Base-by-base conservation (phyloP, 2,888 invertebrate species). In the Drosophila kambysellisi region DNA sequence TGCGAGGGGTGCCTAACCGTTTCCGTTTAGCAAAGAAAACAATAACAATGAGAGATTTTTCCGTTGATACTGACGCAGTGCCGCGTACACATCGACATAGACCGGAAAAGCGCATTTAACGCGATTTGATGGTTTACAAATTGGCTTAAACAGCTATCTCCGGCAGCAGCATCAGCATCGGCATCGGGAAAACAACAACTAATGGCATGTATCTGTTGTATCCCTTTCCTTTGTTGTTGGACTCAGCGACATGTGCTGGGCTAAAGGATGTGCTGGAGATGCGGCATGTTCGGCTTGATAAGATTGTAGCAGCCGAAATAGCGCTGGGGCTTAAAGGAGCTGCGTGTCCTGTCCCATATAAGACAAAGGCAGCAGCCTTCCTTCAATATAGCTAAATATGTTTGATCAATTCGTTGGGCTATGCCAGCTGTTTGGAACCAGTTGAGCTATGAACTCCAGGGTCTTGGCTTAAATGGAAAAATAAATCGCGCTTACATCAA, bases 61-160 rank as follows among this genome's bases (percentile, higher is more conserved):
- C 57, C 52, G 54, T 53, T 56, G 81, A 79, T 81, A 81, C 59
- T 35, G 66, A 66, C 20, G 56, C 60, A 56, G 53, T 65, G 60
- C 50, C 50, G 52, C 39, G 52, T 25, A 41, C 46, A 48, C 67
- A 62, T 59, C 59, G 48, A 41, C 65, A 57, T 41, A 71, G 81
- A 89, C 83, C 85, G 90, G 83, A 87, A 91, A 87, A 87, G 81
- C 81, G 82, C 87, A 83, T 86, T 88, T 90, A 91, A 92, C 83
- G 81, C 83, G 90, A 91, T 92, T 92, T 89, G 84, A 90, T 82
- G 90, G 88, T 88, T 85, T 82, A 89, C 85, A 92, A 91, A 91
- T 92, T 91, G 92, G 86, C 83, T 91, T 89, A 88, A 86, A 88
- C 69, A 79, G 75, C 63, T 73, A 79, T 72, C 81, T 83, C 81